These are phyloP conservation scores for Diarsia rubi DNA, from an alignment of 2,888 invertebrate species.

Conservation along the genomic window DNA sequence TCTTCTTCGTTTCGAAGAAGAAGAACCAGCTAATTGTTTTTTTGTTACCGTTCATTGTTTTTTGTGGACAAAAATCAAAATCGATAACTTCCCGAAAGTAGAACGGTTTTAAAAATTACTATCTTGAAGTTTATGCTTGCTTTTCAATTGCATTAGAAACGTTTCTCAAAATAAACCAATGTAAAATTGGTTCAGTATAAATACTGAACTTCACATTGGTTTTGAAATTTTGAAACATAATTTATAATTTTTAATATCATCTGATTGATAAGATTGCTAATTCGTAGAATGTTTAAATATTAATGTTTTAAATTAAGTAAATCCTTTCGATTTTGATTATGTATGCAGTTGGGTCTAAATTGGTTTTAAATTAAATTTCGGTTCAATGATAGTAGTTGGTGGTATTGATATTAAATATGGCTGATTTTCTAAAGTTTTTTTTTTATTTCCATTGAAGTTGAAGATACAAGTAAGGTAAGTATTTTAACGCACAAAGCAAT, in stretches of 20 bases:
- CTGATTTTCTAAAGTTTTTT: not conserved
- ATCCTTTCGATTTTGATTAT: not conserved
- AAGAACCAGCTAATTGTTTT: no score
- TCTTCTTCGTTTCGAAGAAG: no score
- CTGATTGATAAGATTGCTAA: not conserved
- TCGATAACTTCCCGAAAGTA: no score
- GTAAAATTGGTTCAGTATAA: no score
- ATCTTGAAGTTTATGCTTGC: not conserved
- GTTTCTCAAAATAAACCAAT: no score
- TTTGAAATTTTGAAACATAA: no score
- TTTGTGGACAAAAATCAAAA: no score
- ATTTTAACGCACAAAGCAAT: not conserved
- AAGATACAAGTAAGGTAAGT: not conserved
- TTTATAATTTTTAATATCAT: not conserved
- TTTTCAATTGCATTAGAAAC: not conserved
- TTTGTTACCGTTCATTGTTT: no score
- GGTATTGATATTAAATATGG: not conserved
- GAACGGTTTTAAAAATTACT: no score
- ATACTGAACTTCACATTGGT: not conserved
- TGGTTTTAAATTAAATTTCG: slow-evolving; percentile 1
- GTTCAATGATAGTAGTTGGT: not conserved
- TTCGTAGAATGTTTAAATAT: not conserved
- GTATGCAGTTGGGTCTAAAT: not conserved
- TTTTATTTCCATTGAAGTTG: not conserved
- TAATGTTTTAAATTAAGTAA: slow-evolving; percentile 12